phyloP scores from a whole-genome alignment of 2,113 vertebrate genomes.

The Muntiacus muntjak region DNA sequence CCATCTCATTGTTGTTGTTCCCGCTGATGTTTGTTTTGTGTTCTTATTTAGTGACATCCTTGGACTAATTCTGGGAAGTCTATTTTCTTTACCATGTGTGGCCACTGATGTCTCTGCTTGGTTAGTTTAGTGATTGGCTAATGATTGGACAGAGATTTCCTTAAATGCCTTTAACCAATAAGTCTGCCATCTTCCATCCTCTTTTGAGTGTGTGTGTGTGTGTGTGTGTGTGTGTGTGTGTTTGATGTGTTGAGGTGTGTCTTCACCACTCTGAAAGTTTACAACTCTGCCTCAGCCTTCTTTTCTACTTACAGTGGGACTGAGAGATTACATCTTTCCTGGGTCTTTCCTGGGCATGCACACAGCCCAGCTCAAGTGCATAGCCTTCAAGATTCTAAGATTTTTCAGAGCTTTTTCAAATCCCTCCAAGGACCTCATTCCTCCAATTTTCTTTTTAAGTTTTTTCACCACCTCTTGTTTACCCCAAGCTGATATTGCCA shows the following conservation, averaged over 20 bases:
- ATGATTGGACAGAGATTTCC: background rate
- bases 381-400: background rate
- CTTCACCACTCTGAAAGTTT: background rate
- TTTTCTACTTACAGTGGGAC: background rate
- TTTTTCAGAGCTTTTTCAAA: background rate
- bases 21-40: background rate
- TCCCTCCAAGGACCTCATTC: background rate
- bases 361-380: background rate
- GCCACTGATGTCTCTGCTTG: background rate
- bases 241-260: background rate
- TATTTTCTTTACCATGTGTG: background rate
- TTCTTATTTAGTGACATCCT: background rate
- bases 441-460: background rate
- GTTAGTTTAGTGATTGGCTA: background rate
- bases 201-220: background rate
- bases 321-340: background rate
- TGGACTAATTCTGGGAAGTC: background rate
- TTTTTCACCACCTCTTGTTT: background rate
- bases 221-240: background rate
- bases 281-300: background rate
- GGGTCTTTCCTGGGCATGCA: background rate
- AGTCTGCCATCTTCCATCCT: background rate
- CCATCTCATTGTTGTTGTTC: background rate
- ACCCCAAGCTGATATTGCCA: background rate
- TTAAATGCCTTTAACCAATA: background rate